A percentile compares a stretch with the other conserved stretches of the same genome.
Conservation (phyloP, 2,797 vertebrate genomes). For the Delichon dasypus region DNA sequence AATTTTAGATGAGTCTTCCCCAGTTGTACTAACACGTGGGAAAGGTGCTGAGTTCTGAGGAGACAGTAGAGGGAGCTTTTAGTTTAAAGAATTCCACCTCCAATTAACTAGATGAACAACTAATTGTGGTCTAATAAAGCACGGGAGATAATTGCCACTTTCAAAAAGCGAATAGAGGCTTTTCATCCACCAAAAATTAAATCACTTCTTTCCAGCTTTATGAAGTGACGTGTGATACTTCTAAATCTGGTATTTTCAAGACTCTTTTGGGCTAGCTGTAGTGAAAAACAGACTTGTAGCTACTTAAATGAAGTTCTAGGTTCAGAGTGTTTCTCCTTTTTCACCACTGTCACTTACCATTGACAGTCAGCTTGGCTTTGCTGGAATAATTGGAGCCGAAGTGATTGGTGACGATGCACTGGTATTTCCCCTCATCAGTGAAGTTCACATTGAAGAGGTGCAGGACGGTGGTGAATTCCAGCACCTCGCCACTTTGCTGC, state of each 20-base stretch:
- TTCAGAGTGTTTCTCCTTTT: background rate
- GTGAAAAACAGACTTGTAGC: background rate
- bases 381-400: conserved; percentile 85
- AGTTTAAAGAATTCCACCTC: background rate
- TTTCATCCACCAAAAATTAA: background rate
- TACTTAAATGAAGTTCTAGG: background rate
- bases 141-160: background rate
- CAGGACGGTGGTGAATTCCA: conserved; percentile 79
- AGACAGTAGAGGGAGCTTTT: conserved; percentile 51
- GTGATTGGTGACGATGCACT: conserved; percentile 83
- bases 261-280: background rate
- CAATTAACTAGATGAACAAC: background rate
- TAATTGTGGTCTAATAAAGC: background rate
- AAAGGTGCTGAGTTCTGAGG: background rate
- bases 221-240: background rate
- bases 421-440: conserved; percentile 85
- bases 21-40: background rate
- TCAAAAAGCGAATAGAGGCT: background rate
- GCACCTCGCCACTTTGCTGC: conserved; percentile 71
- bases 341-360: conserved; percentile 73
- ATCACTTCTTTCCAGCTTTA: background rate
- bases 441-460: conserved; percentile 83
- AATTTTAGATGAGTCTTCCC: background rate
- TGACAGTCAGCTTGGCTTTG: conserved; percentile 83
- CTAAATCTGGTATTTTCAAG: background rate